phyloP scores from a whole-genome alignment of 2,888 invertebrate genomes.

The Coelopa pilipes region DNA sequence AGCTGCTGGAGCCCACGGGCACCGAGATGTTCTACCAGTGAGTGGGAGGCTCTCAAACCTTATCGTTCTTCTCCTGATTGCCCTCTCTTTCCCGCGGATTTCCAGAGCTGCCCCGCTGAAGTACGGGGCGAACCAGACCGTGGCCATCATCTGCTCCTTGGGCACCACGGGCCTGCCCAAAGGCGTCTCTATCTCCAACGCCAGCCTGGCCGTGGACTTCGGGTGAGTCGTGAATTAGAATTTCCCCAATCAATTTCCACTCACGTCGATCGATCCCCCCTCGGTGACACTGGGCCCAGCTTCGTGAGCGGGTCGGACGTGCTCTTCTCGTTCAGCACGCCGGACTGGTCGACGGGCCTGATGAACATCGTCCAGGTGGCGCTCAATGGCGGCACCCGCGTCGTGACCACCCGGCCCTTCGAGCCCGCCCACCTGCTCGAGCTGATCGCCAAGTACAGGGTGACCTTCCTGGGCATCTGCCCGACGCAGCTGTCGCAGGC shows the following conservation, averaged over 20 bases:
- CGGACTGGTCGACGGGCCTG: constrained; percentile 55
- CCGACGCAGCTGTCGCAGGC: background rate
- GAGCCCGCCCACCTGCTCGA: constrained; percentile 48
- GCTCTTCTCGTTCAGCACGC: constrained; percentile 45
- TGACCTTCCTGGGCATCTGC: constrained; percentile 39
- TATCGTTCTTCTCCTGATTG: background rate
- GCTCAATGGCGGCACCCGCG: constrained; percentile 48
- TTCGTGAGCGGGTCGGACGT: constrained; percentile 45
- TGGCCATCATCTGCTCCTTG: constrained; percentile 56
- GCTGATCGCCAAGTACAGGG: constrained; percentile 51
- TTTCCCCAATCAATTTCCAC: background rate
- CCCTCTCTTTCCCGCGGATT: background rate
- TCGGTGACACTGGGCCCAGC: too few relatives aligned
- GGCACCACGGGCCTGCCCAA: constrained; percentile 59
- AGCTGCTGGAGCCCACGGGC: constrained; percentile 25
- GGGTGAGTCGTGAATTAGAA: background rate
- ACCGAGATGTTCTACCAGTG: constrained; percentile 1
- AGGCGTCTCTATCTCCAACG: constrained; percentile 45
- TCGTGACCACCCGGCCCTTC: constrained; percentile 52
- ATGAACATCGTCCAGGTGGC: constrained; percentile 43
- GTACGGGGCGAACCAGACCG: constrained; percentile 49
- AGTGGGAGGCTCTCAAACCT: background rate
- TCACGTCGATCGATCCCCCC: background rate
- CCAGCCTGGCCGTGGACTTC: background rate
- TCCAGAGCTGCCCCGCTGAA: constrained; percentile 31